Evolutionary conservation across 2,888 invertebrate species (phyloP).

Genomic region (Hesperia comma): DNA sequence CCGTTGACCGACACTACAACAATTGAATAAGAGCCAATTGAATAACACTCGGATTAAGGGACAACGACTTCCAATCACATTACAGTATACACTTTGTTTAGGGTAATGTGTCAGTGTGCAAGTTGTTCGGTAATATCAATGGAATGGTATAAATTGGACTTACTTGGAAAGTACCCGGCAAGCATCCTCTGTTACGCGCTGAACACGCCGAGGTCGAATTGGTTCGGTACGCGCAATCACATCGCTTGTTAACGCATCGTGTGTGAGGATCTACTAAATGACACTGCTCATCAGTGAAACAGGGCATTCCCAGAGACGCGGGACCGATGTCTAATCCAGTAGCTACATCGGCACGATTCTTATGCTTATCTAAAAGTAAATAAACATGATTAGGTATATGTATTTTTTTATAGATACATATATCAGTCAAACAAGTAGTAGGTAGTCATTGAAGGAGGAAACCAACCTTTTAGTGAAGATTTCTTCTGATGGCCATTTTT

Average conservation of each 20-base stretch:
- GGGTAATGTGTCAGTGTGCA: slow-evolving; percentile 24
- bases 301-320: slow-evolving; percentile 90
- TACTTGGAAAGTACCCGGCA: slow-evolving; percentile 93
- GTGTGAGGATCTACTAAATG: slow-evolving; percentile 91
- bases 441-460: neutral
- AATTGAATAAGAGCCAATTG: slow-evolving; percentile 36
- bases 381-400: neutral
- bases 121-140: slow-evolving; percentile 20
- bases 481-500: slow-evolving; percentile 77
- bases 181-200: slow-evolving; percentile 90
- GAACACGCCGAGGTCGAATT: slow-evolving; percentile 87
- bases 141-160: slow-evolving; percentile 41
- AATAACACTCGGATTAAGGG: slow-evolving; percentile 26
- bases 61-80: slow-evolving; percentile 26
- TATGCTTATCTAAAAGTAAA: slow-evolving; percentile 69
- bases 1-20: slow-evolving; percentile 91
- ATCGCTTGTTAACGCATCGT: slow-evolving; percentile 88
- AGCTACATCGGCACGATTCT: slow-evolving; percentile 64
- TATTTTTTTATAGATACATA: neutral
- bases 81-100: slow-evolving; percentile 25
- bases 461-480: slow-evolving; percentile 73
- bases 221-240: slow-evolving; percentile 88
- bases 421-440: neutral
- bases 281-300: slow-evolving; percentile 90
- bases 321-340: slow-evolving; percentile 74